These are phyloP conservation scores for Phaonia tiefii DNA, from an alignment of 2,888 invertebrate species.

Conservation along the genomic window DNA sequence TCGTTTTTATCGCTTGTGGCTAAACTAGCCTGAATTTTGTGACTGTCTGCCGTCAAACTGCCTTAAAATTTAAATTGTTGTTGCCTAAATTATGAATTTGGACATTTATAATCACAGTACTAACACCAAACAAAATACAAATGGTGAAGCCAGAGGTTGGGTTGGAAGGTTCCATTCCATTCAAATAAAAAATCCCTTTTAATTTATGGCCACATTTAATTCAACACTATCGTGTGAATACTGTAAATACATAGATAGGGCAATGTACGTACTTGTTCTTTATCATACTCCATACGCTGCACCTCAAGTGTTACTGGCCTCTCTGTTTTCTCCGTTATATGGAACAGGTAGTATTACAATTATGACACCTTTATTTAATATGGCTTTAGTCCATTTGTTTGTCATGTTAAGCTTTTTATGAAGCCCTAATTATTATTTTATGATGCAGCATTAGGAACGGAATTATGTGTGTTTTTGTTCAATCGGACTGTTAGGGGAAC, in stretches of 20 bases:
- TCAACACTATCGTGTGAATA: constrained; percentile 18
- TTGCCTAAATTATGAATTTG: constrained; percentile 27
- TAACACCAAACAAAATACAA: neutral
- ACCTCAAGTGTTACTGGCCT: neutral
- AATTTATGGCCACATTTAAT: constrained; percentile 26
- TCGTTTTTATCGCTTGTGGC: neutral
- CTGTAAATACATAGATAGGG: neutral
- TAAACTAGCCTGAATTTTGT: constrained; percentile 3
- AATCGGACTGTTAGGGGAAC: neutral
- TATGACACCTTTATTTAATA: constrained; percentile 20
- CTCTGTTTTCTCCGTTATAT: too few relatives aligned
- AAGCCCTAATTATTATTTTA: constrained; percentile 64
- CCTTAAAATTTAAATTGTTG: constrained; percentile 32
- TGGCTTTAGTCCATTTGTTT: constrained; percentile 33
- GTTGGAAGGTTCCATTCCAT: constrained; percentile 5
- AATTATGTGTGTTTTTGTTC: constrained; percentile 53
- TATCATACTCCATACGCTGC: neutral
- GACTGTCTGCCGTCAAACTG: constrained; percentile 4
- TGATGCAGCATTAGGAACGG: constrained; percentile 51
- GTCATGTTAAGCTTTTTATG: constrained; percentile 53
- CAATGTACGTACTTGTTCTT: neutral
- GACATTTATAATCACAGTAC: constrained; percentile 19
- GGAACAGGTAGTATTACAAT: neutral
- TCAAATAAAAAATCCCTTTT: neutral
- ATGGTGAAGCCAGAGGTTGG: constrained; percentile 5